These are phyloP conservation scores for Zaprionus vittiger DNA, from an alignment of 1,140 invertebrate species.

Conservation along the genomic window DNA sequence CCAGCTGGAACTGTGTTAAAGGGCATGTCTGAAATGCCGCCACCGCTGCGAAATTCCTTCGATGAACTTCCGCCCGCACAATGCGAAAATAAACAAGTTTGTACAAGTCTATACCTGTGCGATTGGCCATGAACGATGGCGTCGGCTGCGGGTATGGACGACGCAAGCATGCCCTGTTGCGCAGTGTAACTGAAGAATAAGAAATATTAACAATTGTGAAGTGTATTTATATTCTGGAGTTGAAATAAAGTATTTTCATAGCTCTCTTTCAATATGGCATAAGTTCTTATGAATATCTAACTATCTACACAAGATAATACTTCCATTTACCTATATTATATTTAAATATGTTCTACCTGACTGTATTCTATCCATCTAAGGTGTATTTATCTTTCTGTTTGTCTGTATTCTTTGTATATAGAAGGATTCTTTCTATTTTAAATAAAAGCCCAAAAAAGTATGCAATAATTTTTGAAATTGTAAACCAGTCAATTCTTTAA, in stretches of 20 bases:
- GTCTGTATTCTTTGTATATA: too few relatives aligned
- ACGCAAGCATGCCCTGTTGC: background rate
- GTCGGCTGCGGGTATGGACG: background rate
- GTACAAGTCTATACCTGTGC: background rate
- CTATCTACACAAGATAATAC: too few relatives aligned
- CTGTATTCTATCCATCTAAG: too few relatives aligned
- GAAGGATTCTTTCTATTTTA: background rate
- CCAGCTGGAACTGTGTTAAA: slow-evolving; percentile 43
- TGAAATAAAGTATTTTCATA: too few relatives aligned
- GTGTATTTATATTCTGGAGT: too few relatives aligned
- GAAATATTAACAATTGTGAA: too few relatives aligned
- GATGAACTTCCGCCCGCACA: slow-evolving; percentile 68
- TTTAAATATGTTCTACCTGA: too few relatives aligned
- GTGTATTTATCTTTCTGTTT: too few relatives aligned
- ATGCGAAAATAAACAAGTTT: slow-evolving; percentile 49
- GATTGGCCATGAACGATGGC: background rate
- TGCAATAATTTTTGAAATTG: background rate
- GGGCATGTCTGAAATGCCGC: slow-evolving; percentile 65
- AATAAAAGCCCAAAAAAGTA: background rate
- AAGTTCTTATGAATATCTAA: too few relatives aligned
- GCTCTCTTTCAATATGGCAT: too few relatives aligned
- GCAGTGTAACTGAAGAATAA: too few relatives aligned
- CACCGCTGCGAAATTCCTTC: slow-evolving; percentile 64
- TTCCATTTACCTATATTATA: too few relatives aligned
- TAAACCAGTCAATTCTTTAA: background rate